phyloP scores from a whole-genome alignment of 2,113 vertebrate genomes.

The Macaca mulatta region DNA sequence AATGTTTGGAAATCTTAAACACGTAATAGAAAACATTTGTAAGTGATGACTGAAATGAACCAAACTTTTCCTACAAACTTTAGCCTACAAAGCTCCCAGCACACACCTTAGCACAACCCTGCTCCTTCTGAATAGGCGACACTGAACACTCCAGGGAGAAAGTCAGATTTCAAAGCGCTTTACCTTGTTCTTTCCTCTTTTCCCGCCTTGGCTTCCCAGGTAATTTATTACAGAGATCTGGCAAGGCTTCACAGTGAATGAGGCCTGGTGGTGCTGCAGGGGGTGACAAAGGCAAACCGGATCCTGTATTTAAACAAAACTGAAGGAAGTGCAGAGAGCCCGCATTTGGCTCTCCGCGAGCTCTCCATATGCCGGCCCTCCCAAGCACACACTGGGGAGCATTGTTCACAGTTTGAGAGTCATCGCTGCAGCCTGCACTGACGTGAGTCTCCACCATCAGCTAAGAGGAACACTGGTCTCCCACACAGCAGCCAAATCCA shows the following conservation, averaged over 20 bases:
- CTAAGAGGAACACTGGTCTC: neutral
- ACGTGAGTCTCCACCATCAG: neutral
- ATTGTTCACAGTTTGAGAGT: neutral
- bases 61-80: neutral
- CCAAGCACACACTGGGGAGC: neutral
- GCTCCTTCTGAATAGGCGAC: neutral
- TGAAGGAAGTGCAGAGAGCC: slow-evolving; percentile 1
- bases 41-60: neutral
- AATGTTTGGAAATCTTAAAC: neutral
- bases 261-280: neutral
- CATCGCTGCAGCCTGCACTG: neutral
- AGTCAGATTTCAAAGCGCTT: neutral
- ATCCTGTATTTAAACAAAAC: slow-evolving; percentile 29
- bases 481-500: neutral
- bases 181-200: neutral
- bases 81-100: neutral
- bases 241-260: neutral
- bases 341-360: neutral
- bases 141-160: neutral
- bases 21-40: neutral
- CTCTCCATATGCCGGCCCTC: neutral
- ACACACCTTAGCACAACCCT: neutral
- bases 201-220: neutral
- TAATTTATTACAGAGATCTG: slow-evolving; percentile 4
- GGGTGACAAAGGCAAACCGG: neutral